Percentiles rank a stretch among this genome's conserved stretches.
Evolutionary conservation across 2,113 vertebrate species (phyloP).

Genomic region (Aix galericulata): DNA sequence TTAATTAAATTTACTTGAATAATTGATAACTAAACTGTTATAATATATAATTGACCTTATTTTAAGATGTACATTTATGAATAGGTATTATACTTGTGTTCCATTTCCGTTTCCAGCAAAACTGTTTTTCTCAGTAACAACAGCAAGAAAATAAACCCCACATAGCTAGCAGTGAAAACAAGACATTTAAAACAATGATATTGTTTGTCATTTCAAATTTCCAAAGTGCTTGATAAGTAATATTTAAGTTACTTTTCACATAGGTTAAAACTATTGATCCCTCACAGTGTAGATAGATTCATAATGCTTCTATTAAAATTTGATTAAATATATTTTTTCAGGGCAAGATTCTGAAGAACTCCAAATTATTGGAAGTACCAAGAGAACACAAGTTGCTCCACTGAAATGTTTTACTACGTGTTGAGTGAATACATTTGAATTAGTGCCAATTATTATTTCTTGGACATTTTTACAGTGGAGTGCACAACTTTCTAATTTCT

Average conservation of each 20-base stretch:
- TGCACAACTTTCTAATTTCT: neutral
- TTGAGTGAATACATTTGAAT: neutral
- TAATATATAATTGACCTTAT: neutral
- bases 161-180: neutral
- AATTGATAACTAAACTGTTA: neutral
- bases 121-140: neutral
- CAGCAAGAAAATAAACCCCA: neutral
- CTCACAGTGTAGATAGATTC: neutral
- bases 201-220: neutral
- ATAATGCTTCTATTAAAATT: neutral
- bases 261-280: neutral
- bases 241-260: neutral
- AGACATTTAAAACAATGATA: neutral
- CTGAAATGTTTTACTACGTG: neutral
- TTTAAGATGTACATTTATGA: neutral
- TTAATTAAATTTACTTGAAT: neutral
- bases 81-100: neutral
- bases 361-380: neutral
- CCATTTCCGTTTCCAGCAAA: neutral
- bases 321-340: neutral
- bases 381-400: neutral
- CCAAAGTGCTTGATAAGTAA: neutral
- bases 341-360: neutral
- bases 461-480: conserved; percentile 14
- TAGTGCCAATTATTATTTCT: neutral